Conservation (phyloP, 2,797 vertebrate species). For the Ptychadena robeensis region DNA sequence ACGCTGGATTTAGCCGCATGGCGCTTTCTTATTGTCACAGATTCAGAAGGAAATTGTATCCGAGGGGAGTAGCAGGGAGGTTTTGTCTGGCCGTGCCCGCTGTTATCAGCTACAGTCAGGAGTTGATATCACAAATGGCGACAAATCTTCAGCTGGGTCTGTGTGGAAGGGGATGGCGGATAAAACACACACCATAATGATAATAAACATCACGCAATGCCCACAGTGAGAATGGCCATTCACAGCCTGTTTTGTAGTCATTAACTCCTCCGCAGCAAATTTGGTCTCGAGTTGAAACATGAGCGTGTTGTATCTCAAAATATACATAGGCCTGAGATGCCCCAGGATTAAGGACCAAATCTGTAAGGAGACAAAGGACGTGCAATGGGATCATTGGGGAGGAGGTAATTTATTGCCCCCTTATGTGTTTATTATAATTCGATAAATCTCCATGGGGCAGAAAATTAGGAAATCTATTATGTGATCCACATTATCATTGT, state of each 20-base stretch:
- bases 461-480: too few species aligned
- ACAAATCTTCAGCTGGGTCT: slow-evolving; percentile 7
- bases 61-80: slow-evolving; percentile 13
- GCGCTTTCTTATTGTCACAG: slow-evolving; percentile 34
- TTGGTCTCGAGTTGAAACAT: not conserved
- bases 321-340: too few species aligned
- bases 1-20: slow-evolving; percentile 28
- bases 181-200: slow-evolving; percentile 4
- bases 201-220: not conserved
- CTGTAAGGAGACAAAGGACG: too few species aligned
- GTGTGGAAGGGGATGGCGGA: not conserved
- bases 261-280: not conserved
- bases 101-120: slow-evolving; percentile 55
- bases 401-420: too few species aligned
- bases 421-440: too few species aligned
- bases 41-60: slow-evolving; percentile 40
- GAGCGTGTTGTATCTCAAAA: not conserved
- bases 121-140: slow-evolving; percentile 46
- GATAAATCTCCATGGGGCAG: too few species aligned
- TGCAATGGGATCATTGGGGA: too few species aligned
- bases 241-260: not conserved
- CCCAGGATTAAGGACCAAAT: too few species aligned
- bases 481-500: too few species aligned
- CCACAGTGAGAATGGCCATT: not conserved
- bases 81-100: slow-evolving; percentile 43